Percentiles rank a stretch among this genome's conserved stretches.
phyloP scores from a whole-genome alignment of 2,888 invertebrate species.

The Andricus quercusramuli region DNA sequence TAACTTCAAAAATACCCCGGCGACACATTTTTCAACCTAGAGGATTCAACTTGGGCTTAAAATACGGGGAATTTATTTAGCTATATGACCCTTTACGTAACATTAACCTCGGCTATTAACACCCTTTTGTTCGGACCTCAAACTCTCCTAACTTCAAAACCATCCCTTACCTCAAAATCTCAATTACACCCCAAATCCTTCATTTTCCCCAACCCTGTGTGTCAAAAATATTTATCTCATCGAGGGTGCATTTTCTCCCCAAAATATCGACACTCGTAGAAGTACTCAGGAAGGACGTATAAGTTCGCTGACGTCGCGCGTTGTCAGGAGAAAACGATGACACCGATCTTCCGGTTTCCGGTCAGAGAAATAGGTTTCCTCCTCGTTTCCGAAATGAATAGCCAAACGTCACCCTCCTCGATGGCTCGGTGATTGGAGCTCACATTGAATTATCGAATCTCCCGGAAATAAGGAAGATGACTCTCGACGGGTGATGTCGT shows the following conservation, averaged over 20 bases:
- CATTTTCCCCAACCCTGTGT: background rate
- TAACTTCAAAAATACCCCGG: no score
- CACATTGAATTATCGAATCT: constrained; percentile 51
- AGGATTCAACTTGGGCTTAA: no score
- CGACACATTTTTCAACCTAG: no score
- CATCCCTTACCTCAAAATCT: background rate
- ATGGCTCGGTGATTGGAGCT: constrained; percentile 50
- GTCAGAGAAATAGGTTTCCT: constrained; percentile 67
- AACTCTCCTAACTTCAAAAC: background rate
- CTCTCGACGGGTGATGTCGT: constrained; percentile 38
- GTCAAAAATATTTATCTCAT: constrained; percentile 24
- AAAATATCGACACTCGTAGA: constrained; percentile 31
- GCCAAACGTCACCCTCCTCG: constrained; percentile 46
- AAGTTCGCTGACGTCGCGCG: constrained; percentile 73
- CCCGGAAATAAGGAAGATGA: constrained; percentile 35
- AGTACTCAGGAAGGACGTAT: background rate
- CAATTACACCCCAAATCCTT: constrained; percentile 4
- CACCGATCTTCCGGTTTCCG: constrained; percentile 71
- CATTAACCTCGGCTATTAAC: no score
- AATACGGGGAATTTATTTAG: no score
- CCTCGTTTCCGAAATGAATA: constrained; percentile 43
- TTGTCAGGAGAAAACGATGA: constrained; percentile 61
- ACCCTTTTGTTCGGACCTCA: no score
- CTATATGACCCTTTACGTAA: no score
- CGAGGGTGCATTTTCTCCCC: constrained; percentile 9